A percentile compares a stretch with the other conserved stretches of the same genome.
Conservation (phyloP, 1,140 invertebrate species). For the Bombus waltoni region DNA sequence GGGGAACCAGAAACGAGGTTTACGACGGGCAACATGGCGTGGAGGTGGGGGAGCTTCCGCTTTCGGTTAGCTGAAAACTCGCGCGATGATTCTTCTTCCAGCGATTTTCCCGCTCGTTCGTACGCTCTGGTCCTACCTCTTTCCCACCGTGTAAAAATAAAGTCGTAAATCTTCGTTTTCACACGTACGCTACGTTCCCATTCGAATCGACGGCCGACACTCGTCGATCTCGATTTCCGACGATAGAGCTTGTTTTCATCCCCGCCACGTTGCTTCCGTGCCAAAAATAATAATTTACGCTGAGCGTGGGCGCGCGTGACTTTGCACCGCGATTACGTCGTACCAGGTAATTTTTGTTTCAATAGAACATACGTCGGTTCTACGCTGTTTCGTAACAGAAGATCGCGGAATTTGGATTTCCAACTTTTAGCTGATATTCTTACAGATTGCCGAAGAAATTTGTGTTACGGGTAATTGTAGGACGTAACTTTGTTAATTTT, state of each 20-base stretch:
- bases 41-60: not conserved
- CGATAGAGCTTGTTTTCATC: not conserved
- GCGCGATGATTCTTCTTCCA: not conserved
- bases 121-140: not conserved
- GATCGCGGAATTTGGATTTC: not conserved
- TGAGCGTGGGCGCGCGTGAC: not conserved
- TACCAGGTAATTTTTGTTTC: not conserved
- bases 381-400: not conserved
- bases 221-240: slow-evolving; percentile 29
- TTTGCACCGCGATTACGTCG: not conserved
- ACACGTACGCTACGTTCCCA: not conserved
- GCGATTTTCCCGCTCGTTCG: not conserved
- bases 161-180: slow-evolving; percentile 38
- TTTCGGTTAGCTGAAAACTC: not conserved
- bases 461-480: no score
- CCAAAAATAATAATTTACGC: slow-evolving; percentile 32
- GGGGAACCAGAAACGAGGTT: not conserved
- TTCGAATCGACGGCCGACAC: not conserved
- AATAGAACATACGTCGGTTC: not conserved
- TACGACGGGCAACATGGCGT: no score
- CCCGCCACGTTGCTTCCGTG: not conserved
- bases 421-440: no score
- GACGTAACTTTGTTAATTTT: no score
- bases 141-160: slow-evolving; percentile 14
- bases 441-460: no score